These are phyloP conservation scores for Drosophila bifasciata DNA, from an alignment of 1,140 invertebrate genomes.

Conservation along the genomic window DNA sequence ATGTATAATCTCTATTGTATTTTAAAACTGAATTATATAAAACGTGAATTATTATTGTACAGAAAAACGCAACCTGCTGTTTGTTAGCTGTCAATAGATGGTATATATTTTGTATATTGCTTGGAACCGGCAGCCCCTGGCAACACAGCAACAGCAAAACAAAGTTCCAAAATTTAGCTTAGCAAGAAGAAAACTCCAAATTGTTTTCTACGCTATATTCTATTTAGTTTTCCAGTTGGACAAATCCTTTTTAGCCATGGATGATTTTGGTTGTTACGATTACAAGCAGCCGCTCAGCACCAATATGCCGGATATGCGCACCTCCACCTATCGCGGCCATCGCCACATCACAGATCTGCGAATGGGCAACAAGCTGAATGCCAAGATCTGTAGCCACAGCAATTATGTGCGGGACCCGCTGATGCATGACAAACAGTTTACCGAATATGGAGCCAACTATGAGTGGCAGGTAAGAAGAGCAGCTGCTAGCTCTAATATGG, in stretches of 20 bases:
- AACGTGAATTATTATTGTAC: slow-evolving; percentile 46
- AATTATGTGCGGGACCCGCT: slow-evolving; percentile 62
- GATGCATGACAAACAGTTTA: slow-evolving; percentile 48
- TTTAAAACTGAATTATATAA: slow-evolving; percentile 60
- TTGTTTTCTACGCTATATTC: not conserved
- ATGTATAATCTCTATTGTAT: slow-evolving; percentile 18
- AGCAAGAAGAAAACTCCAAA: not conserved
- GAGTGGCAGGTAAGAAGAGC: slow-evolving; percentile 75
- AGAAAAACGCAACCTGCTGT: slow-evolving; percentile 29
- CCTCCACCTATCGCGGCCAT: slow-evolving; percentile 68
- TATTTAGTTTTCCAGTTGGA: not conserved
- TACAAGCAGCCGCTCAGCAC: slow-evolving; percentile 55
- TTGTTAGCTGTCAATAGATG: slow-evolving; percentile 39
- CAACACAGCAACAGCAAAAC: slow-evolving; percentile 49
- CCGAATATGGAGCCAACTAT: slow-evolving; percentile 58
- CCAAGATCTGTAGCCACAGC: slow-evolving; percentile 51
- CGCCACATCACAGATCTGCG: slow-evolving; percentile 64
- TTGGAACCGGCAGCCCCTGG: slow-evolving; percentile 12
- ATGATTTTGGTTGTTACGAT: slow-evolving; percentile 76
- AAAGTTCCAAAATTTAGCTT: slow-evolving; percentile 26
- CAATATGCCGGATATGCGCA: slow-evolving; percentile 62
- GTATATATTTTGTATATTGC: slow-evolving; percentile 6
- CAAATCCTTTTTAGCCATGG: slow-evolving; percentile 43
- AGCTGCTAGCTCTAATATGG: too few species aligned
- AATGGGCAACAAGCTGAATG: slow-evolving; percentile 55